Evolutionary conservation across 2,888 invertebrate genomes (phyloP), one percentile per base, ranked within the genome.

Genomic region (Metacarcinus magister): DNA sequence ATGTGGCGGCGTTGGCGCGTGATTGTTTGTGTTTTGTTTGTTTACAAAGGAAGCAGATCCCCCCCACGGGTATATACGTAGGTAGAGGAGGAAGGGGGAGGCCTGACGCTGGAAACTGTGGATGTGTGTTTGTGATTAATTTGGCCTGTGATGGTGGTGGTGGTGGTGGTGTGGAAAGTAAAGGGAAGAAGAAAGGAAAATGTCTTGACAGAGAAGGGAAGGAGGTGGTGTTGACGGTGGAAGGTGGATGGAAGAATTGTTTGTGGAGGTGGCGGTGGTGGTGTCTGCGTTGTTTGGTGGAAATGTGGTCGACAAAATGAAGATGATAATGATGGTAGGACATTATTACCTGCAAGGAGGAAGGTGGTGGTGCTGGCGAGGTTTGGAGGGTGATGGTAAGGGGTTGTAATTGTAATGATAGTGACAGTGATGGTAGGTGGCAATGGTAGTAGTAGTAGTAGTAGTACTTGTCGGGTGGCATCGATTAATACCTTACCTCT

Each of bases 401-500:
- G 39, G 46, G n/a, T n/a, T n/a, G 28, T 28, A 13, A 82, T 13
- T 28, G 60, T 90, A n/a, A n/a, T 82, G 94, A 39, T 46, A 54
- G 46, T 46, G 39, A 82, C 23, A 44, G 44, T 19, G 13, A 54
- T 7, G 43, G 90, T 39, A 90, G 92, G 60, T 28, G 48, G 92
- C 3, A 60, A n/a, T 19, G 48, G 60, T 10, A 32, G 93, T 93
- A 60, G 54, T 39, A 7, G 39, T 39, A 60, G 60, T 93, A 39
- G 39, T 39, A 67, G 93, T 60, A 39, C 60, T 54, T 60, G 67
- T 19, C 75, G 92, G 54, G 39, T 32, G 92, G 93, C 95, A 95
- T 95, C 95, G 95, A 95, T 95, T 95, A 95, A 92, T 92, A 92
- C 48, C 92, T 28, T 46, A 16, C 28, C 94, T 87, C 87, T 39